Base-by-base conservation (phyloP, 2,797 vertebrate species). In the Sparus aurata region DNA sequence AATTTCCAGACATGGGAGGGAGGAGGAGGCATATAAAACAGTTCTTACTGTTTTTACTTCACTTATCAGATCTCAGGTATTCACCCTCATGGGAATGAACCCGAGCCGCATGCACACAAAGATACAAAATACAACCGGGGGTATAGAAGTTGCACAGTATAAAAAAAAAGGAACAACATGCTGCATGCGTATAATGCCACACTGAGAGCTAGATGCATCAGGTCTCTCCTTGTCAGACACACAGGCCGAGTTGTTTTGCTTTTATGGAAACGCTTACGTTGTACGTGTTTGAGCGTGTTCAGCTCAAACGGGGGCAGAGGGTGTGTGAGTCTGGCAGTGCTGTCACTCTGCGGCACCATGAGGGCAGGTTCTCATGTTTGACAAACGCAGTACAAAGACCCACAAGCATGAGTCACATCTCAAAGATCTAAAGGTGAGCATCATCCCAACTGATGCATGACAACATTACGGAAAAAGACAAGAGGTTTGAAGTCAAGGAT, bases 61-160 rank as follows among this genome's bases (percentile, higher is more conserved):
- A 71, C 79, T 91, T 89, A 91, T 91, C 89, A 85, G 90, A 90
- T 90, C 77, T 68, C 3, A 82, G 16, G 17, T 55, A 80, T 72
- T 74, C 69, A 55, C 27, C 54, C 34, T 60, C 59, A 60, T 80
- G 76, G 71, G 76, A 82, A 75, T 50, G 53, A 76, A 83, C 75
- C 60, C 53, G 71, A 81, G 43, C 71, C 82, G 27, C 55, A 64
- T 52, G 57, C 49, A 77, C 27, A 68, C 2, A 74, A 64, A 79
- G 20, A 68, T 18, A 53, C 17, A 41, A 12, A 69, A 73, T 25
- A 77, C 23, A 68, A 7, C 20, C 4, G 53, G 54, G 9, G 55
- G 58, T 53, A 10, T 0, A 47, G 2, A 12, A 20, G 22, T 54
- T 59, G 41, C 47, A 76, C 20, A 63, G 53, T 30, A 23, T 49